phyloP scores from a whole-genome alignment of 2,888 invertebrate species.

The Odontocolon sp. region DNA sequence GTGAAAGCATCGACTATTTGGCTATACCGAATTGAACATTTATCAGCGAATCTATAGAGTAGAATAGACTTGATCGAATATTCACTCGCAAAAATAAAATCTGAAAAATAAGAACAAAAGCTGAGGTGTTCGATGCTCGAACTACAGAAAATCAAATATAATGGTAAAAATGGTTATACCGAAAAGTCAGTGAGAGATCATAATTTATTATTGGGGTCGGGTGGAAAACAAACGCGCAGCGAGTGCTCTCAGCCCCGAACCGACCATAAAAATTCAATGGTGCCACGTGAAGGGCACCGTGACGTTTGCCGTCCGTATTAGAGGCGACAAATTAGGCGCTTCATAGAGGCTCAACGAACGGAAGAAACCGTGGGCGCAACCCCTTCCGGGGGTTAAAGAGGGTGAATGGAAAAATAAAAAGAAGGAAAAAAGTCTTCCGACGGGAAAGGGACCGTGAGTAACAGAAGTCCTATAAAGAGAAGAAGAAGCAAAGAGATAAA shows the following conservation, averaged over 20 bases:
- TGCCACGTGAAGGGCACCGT: constrained; percentile 37
- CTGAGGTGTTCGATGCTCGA: too few relatives aligned
- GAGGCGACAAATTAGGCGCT: constrained; percentile 63
- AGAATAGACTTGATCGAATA: not conserved
- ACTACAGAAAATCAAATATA: too few relatives aligned
- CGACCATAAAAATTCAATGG: constrained; percentile 29
- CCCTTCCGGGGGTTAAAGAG: constrained; percentile 8
- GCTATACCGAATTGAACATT: too few relatives aligned
- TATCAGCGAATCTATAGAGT: not conserved
- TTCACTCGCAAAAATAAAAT: too few relatives aligned
- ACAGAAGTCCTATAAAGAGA: not conserved
- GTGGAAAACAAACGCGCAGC: not conserved
- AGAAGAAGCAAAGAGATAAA: constrained; percentile 17
- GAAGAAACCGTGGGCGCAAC: not conserved
- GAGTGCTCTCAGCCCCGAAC: not conserved
- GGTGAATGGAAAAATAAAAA: constrained; percentile 26
- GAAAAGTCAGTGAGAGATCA: not conserved
- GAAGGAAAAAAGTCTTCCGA: constrained; percentile 24
- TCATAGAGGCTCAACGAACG: constrained; percentile 12
- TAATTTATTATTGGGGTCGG: not conserved
- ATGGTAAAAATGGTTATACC: not conserved
- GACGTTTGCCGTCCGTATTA: constrained; percentile 64
- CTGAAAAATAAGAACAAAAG: too few relatives aligned
- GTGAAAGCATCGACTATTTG: too few relatives aligned
- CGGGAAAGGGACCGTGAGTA: constrained; percentile 3